Base-by-base conservation (phyloP, 2,888 invertebrate species). In the Ditylenchus weischeri region DNA sequence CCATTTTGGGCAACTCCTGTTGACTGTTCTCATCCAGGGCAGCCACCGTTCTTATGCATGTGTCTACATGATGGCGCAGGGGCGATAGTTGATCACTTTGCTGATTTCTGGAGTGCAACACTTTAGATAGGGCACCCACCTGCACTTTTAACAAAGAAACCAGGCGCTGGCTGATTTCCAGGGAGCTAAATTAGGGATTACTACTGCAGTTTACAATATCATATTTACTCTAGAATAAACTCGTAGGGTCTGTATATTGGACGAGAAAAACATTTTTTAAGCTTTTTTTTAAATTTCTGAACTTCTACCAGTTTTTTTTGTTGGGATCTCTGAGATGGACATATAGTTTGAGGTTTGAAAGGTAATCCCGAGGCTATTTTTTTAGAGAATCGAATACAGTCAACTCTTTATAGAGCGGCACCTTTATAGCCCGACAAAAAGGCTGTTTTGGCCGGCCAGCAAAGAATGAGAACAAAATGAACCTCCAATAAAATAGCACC, bases 121-220 rank as follows among this genome's bases (percentile, higher is more conserved):
- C 63, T 57, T 73, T 70, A 11, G 75, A 73, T 47, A 78, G 69
- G 29, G 75, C 78, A 19, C 76, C 75, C 57, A 74, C 65, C 63
- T 78, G 78, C 15, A 76, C 70, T 66, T 76, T 74, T 36, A 79
- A 70, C 68, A 78, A 68, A 5, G 73, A 68, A n/a, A 78, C 68
- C 18, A 78, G 69, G n/a, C 76, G 75, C 23, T 62, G 47, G 21
- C 72, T 70, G 57, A 77, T 65, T 29, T 72, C 71, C 38, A 68
- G 59, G 10, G 75, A 59, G 15, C 78, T 78, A 23, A 57, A 76
- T 59, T 54, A 15, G 15, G 43, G 43, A n/a, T 13, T 10, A 43
- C 15, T 15, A 43, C 8, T 13, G 43, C 43, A 43, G 7, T 43
- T 43, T 43, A 29, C 29, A 29, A 29, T 29, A 5, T 2, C 29